Evolutionary conservation across 2,888 invertebrate species (phyloP).

Genomic region (Mythimna pallens): DNA sequence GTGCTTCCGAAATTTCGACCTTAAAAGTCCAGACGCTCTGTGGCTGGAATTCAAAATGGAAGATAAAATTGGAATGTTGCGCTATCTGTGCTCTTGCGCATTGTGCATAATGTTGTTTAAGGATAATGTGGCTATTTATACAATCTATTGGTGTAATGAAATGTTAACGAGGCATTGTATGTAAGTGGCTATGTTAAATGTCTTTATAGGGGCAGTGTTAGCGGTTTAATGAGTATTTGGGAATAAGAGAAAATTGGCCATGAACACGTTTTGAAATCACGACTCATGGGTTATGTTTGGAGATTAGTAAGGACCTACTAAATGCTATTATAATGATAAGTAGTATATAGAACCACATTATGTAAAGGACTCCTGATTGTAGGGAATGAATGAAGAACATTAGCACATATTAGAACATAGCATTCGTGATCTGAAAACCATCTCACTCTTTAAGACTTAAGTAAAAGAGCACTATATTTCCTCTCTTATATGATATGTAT

Average conservation of each 20-base stretch:
- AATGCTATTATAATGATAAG: background rate
- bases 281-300: background rate
- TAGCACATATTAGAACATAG: too few species aligned
- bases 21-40: slow-evolving; percentile 62
- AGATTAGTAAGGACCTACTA: background rate
- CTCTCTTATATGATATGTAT: too few species aligned
- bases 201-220: slow-evolving; percentile 17
- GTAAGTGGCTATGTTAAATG: slow-evolving; percentile 24
- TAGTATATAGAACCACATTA: background rate
- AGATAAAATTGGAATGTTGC: slow-evolving; percentile 67
- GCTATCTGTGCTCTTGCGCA: slow-evolving; percentile 58
- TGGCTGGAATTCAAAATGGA: slow-evolving; percentile 68
- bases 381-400: background rate
- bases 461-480: too few species aligned
- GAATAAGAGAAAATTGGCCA: background rate
- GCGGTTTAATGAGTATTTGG: slow-evolving; percentile 1
- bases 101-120: slow-evolving; percentile 53
- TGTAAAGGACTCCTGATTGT: background rate
- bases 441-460: too few species aligned
- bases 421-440: too few species aligned
- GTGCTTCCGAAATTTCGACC: slow-evolving; percentile 34
- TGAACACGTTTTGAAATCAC: background rate
- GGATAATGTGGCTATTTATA: slow-evolving; percentile 57
- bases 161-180: slow-evolving; percentile 54
- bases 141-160: slow-evolving; percentile 43